Evolutionary conservation across 1,140 invertebrate species (phyloP), one percentile per base, ranked within the genome.

Genomic region (Sycophila sp.): DNA sequence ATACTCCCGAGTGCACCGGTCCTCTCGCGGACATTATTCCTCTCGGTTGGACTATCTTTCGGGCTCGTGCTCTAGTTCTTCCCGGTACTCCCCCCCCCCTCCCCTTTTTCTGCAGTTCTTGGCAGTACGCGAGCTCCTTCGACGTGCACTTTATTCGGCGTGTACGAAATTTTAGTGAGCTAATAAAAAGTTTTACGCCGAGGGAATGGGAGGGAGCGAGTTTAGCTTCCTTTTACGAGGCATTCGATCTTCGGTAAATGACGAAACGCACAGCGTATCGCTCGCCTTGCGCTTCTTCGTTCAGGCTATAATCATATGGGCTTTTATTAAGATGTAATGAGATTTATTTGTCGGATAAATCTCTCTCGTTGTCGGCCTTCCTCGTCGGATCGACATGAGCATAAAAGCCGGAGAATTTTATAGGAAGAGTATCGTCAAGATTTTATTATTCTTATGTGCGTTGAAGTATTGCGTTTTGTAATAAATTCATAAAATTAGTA

Each of bases 141-240:
- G 22, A 24, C 58, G 17, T 32, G 49, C 55, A 42, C 58, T 40
- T 55, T 47, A 56, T 69, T 51, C 40, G 22, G 19, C 60, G 34
- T 64, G 60, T 70, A 38, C 30, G 59, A 70, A 70, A 70, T 70
- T 70, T 63, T 70, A 70, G 51, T 64, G 51, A 36, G 24, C 28
- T 64, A 51, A 70, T 70, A 70, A 63, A 70, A 70, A 64, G 51
- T 70, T 70, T 58, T 70, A 64, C 60, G 47, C n/a, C 8, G n/a
- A 17, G 36, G 22, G 22, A 42, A 17, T 13, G 13, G 26, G 1
- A 56, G 10, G 6, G n/a, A 10, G 19, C 13, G 38, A 24, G 19
- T 6, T 10, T n/a, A n/a, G 13, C 30, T 67, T 26, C 26, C n/a
- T 53, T 63, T 69, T 63, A 69, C 49, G 58, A 63, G 47, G 34